phyloP scores from a whole-genome alignment of 2,888 invertebrate species.

The Drosophila algonquin region DNA sequence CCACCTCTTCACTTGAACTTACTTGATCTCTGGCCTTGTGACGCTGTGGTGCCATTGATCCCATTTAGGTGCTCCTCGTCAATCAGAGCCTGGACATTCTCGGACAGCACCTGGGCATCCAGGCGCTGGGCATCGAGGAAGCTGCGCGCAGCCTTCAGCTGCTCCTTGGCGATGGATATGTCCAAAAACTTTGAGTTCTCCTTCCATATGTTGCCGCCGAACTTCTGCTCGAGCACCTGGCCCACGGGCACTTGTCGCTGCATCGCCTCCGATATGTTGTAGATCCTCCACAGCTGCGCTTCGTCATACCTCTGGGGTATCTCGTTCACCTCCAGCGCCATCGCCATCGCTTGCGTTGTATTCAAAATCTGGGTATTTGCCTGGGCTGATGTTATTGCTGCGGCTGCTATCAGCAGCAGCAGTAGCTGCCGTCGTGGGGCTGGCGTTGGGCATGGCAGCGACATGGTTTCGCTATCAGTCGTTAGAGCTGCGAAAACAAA shows the following conservation, averaged over 20 bases:
- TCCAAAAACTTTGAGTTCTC: conserved; percentile 85
- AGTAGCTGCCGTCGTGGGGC: neutral
- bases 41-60: conserved; percentile 82
- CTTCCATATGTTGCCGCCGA: conserved; percentile 83
- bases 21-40: conserved; percentile 85
- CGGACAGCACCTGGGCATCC: conserved; percentile 87
- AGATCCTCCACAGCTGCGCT: conserved; percentile 81
- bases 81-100: conserved; percentile 91
- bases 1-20: conserved; percentile 47
- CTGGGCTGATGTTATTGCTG: neutral
- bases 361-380: conserved; percentile 2
- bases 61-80: conserved; percentile 87
- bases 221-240: conserved; percentile 75
- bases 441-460: neutral
- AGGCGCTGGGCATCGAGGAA: conserved; percentile 87
- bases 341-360: conserved; percentile 19
- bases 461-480: conserved; percentile 18
- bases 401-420: conserved; percentile 12
- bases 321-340: conserved; percentile 61
- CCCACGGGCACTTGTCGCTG: conserved; percentile 64
- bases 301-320: conserved; percentile 80
- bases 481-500: conserved; percentile 16
- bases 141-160: conserved; percentile 86
- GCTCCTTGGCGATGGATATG: conserved; percentile 87
- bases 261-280: conserved; percentile 78